Evolutionary conservation across 2,888 invertebrate genomes (phyloP), one percentile per base, ranked within the genome.

Genomic region (Coleophora deauratella): DNA sequence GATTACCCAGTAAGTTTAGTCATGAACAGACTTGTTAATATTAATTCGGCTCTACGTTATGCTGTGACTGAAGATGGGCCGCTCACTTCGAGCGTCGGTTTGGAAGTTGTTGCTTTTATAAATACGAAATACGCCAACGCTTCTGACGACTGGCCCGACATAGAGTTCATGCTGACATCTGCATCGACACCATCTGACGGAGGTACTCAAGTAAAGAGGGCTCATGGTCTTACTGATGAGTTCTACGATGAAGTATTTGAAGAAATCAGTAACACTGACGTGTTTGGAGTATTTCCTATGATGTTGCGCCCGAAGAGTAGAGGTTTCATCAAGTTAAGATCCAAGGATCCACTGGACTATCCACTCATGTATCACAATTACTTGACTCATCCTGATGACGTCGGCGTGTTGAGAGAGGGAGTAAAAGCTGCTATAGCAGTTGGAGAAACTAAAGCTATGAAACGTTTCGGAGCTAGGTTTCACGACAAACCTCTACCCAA

Each of bases 291-390:
- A 9, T 94, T 94, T 53, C 95, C 95, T 2, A 95, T 95, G 94
- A 91, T 96, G 89, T 70, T 98, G 59, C 88, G 98, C 0, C 96
- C 98, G 0, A 93, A 94, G 59, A 95, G 96, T 43, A 87, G 91
- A 4, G 98, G 98, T 0, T 89, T 88, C 52, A 88, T 98, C 0
- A 93, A 91, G 52, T 72, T 97, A 1, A 87, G 87, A 35, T 89
- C 90, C 0, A 89, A 86, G 37, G 89, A 93, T 72, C 92, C 93
- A 0, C 67, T 89, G 62, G 91, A 94, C 7, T 93, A 96, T 69
- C 98, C 98, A 0, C 79, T 95, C 3, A 88, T 98, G 66, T 92
- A 95, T 57, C 96, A 97, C 61, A 98, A 98, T 70, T 98, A 98
- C 66, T 82, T 98, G 46, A 93, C 95, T 0, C 92, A 96, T 68